phyloP scores from a whole-genome alignment of 2,797 vertebrate genomes.

The Limnodromus scolopaceus region DNA sequence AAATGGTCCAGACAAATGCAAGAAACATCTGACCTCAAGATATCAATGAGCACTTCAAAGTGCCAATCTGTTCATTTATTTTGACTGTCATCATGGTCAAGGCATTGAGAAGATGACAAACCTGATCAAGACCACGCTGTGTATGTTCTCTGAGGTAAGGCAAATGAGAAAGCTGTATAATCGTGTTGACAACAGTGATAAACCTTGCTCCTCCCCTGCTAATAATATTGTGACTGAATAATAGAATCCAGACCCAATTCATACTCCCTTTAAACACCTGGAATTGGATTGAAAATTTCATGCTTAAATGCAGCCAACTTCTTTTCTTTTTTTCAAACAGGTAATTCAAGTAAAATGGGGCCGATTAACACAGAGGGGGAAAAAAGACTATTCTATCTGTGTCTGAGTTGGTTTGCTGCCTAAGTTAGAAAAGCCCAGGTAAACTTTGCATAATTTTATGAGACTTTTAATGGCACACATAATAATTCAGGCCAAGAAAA shows the following conservation, averaged over 20 bases:
- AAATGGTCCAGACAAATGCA: not conserved
- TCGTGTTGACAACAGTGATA: constrained; percentile 7
- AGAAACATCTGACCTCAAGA: constrained; percentile 47
- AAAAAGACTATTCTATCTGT: not conserved
- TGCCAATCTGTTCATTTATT: constrained; percentile 35
- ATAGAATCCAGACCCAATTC: not conserved
- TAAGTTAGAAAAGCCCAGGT: not conserved
- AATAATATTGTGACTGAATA: constrained; percentile 11
- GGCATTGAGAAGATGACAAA: constrained; percentile 50
- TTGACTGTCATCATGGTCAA: constrained; percentile 36
- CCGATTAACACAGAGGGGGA: fast-evolving
- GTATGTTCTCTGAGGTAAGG: constrained; percentile 23
- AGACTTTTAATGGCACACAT: not conserved
- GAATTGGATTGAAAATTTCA: constrained; percentile 2
- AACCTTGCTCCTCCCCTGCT: constrained; percentile 11
- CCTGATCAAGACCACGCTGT: constrained; percentile 34
- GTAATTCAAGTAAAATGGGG: not conserved
- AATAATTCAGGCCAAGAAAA: not conserved
- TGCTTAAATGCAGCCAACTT: not conserved
- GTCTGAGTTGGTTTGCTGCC: not conserved
- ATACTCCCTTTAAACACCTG: not conserved
- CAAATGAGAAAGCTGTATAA: constrained; percentile 15
- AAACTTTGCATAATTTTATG: not conserved
- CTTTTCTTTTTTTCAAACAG: not conserved
- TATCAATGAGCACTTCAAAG: constrained; percentile 38